These are phyloP conservation scores for Cranoglanis bouderius DNA, from an alignment of 2,113 vertebrate species.

Conservation along the genomic window DNA sequence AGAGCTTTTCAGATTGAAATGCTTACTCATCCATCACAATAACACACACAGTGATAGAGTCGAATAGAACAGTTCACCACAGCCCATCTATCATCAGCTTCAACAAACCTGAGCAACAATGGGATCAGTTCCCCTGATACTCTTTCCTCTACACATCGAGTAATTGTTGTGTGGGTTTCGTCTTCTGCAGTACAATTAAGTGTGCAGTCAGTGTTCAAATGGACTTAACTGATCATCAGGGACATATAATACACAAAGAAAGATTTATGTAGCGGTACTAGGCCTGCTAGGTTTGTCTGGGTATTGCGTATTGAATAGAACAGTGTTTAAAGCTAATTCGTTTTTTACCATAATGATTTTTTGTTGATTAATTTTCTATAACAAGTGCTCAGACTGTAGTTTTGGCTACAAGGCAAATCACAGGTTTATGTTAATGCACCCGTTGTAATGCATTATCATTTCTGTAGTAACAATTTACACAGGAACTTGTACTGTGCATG, in stretches of 20 bases:
- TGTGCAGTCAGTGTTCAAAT: slow-evolving; percentile 7
- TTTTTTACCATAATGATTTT: background rate
- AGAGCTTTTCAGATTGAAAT: slow-evolving; percentile 37
- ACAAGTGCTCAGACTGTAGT: background rate
- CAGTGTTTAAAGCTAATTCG: background rate
- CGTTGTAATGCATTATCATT: background rate
- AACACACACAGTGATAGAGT: slow-evolving; percentile 33
- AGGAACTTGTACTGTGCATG: background rate
- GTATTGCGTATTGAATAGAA: background rate
- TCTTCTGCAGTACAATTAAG: slow-evolving; percentile 32
- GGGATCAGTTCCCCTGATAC: slow-evolving; percentile 31
- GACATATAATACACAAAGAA: slow-evolving; percentile 25
- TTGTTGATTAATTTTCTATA: background rate
- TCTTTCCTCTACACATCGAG: slow-evolving; percentile 29
- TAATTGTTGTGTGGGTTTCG: slow-evolving; percentile 40
- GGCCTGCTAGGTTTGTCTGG: background rate
- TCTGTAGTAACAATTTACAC: background rate
- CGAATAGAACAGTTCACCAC: slow-evolving; percentile 28
- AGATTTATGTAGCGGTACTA: background rate
- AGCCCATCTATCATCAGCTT: slow-evolving; percentile 22
- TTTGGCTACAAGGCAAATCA: background rate
- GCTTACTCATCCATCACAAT: slow-evolving; percentile 39
- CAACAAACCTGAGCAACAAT: slow-evolving; percentile 29
- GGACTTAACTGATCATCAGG: slow-evolving; percentile 27
- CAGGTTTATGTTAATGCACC: background rate